phyloP scores from a whole-genome alignment of 2,888 invertebrate genomes.

The Dorcus hopei region DNA sequence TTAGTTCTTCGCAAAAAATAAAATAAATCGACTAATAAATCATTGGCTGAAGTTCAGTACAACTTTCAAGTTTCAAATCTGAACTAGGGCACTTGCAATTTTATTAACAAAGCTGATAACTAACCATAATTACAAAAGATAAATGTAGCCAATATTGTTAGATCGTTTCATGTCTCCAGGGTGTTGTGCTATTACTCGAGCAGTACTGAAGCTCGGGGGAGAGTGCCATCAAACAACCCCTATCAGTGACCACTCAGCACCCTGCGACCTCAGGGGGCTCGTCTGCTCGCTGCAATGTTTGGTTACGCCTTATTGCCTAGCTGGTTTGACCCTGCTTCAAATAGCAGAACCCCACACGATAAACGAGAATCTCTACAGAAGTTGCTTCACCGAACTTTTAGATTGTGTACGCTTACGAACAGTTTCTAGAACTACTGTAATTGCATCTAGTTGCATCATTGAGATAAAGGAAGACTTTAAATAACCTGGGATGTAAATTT shows the following conservation, averaged over 20 bases:
- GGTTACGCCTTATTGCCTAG: slow-evolving; percentile 49
- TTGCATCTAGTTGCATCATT: no score
- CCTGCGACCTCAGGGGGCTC: slow-evolving; percentile 42
- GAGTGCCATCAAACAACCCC: slow-evolving; percentile 27
- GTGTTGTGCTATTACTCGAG: slow-evolving; percentile 22
- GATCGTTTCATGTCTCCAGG: slow-evolving; percentile 20
- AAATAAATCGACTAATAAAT: no score
- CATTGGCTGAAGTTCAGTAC: background rate
- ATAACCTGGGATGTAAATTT: no score
- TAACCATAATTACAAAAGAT: slow-evolving; percentile 21
- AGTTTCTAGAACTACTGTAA: background rate
- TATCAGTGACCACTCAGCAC: slow-evolving; percentile 45
- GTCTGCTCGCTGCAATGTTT: slow-evolving; percentile 45
- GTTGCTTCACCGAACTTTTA: slow-evolving; percentile 21
- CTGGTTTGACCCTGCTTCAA: slow-evolving; percentile 33
- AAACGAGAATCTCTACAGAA: slow-evolving; percentile 21
- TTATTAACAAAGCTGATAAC: slow-evolving; percentile 14
- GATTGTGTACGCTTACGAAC: slow-evolving; percentile 8
- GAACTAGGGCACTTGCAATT: background rate
- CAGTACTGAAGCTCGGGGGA: slow-evolving; percentile 19
- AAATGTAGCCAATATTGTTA: slow-evolving; percentile 23
- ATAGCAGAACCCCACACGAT: slow-evolving; percentile 22
- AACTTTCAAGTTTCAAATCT: background rate
- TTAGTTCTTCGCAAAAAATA: no score
- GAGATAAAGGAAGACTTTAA: no score